Base-by-base conservation (phyloP, 64 coral and sea anemone genomes). In the Pachyseris speciosa region DNA sequence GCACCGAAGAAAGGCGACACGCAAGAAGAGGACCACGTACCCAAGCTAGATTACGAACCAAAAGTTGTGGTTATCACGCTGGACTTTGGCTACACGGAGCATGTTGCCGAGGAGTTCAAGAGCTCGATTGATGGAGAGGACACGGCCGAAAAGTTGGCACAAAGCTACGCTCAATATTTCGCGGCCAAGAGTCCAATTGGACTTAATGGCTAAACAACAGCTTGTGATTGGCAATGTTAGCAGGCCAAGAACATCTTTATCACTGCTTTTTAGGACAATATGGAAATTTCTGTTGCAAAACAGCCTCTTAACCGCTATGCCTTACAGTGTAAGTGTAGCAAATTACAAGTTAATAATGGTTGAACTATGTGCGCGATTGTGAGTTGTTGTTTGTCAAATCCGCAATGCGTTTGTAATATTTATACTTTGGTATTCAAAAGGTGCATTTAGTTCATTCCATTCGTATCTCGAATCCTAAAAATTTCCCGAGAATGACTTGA, bases 151-250 rank as follows among this genome's bases (percentile, higher is more conserved):
- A 84, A 80, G 39, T 80, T 97, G 1, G 75, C 92, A 17, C 88
- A 89, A 48, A 92, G 93, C 22, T 97, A 97, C 79, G 48, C 83
- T 16, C 77, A 86, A 25, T 97, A 97, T 37, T 97, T 97, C 63
- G 95, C 86, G 1, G 69, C 95, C 36, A 93, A 64, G 77, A 90
- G 95, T 32, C 95, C 95, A 9, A 85, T 97, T 38, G 95, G 95
- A 59, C 31, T 97, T 9, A 93, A 97, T 64, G 76, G 64, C 11
- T 81, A 34, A 81, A 57, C n/a, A 59, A 8, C 58, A 10, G 13
- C 75, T 57, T 79, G 75, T 79, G 75, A 57, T 58, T 60, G 12
- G 9, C 12, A 43, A 52, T 55, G 25, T 8, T 63, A 34, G 51
- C 40, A 81, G 37, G 73, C 50, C 47, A 40, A 81, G 55, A 37